Base-by-base conservation (phyloP, 2,797 vertebrate species). In the Spatula versicolor region DNA sequence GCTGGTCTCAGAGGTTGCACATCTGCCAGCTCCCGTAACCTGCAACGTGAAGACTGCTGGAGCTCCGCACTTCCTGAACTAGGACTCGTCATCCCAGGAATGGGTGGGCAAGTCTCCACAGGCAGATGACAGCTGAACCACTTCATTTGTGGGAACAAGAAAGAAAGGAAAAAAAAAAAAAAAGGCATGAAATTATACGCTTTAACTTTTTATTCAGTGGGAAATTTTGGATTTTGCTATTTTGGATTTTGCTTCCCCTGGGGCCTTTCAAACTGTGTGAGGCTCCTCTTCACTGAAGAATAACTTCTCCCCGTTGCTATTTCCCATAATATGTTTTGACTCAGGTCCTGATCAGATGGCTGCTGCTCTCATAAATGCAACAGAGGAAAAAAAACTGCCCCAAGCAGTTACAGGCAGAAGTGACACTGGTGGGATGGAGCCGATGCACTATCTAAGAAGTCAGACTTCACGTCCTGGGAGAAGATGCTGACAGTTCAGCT, bases 21-120 rank as follows among this genome's bases (percentile, higher is more conserved):
- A 2, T 62, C 4, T 58, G 37, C 55, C 33, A 25, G 31, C 4
- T 58, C 37, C 39, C 6, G 0, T 8, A 48, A 56, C 14, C 69
- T 46, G 37, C 3, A 3, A 10, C 0, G 0, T 0, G 2, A 11
- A 11, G 50, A 3, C 55, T 37, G 67, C 75, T 39, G 90, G 39
- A 37, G 67, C 37, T 73, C 81, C 20, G 55, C 26, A 16, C 11
- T 13, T 14, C 33, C 84, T 21, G 10, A 9, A 1, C 23, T 5
- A 5, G 30, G 0, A 7, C 23, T 9, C 41, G 3, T 58, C 39
- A 43, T 35, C 45, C 23, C 45, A 45, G 63, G 46, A 39, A 7
- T 2, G n/a, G n/a, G 45, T 5, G 5, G 43, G 16, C n/a, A 64
- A 41, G 41, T 9, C 15, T 45, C 55, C 20, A 2, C 2, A 21